Conservation (phyloP, 2,888 invertebrate genomes). For the Fragum whitleyi region DNA sequence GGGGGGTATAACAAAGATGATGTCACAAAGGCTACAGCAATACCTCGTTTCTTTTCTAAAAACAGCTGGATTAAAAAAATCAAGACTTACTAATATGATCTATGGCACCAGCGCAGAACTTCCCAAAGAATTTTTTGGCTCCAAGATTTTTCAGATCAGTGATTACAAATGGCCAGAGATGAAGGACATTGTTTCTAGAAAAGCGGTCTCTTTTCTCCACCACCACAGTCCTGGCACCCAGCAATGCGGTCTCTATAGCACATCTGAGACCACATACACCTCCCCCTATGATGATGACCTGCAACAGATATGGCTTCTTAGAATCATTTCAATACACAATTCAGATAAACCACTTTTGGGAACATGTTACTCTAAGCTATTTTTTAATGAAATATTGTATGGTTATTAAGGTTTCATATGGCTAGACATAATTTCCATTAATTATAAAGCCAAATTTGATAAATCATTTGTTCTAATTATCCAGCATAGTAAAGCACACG, state of each 20-base stretch:
- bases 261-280: slow-evolving; percentile 98
- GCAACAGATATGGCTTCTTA: slow-evolving; percentile 37
- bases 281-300: slow-evolving; percentile 95
- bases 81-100: slow-evolving; percentile 94
- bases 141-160: slow-evolving; percentile 96
- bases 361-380: too few relatives aligned
- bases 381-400: too few relatives aligned
- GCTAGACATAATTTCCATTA: too few relatives aligned
- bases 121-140: slow-evolving; percentile 99
- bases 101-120: slow-evolving; percentile 99
- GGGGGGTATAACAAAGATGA: too few relatives aligned
- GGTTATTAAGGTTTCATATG: too few relatives aligned
- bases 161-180: slow-evolving; percentile 99
- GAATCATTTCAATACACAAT: neutral
- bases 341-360: too few relatives aligned
- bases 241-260: slow-evolving; percentile 97
- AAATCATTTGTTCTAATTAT: too few relatives aligned
- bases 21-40: too few relatives aligned
- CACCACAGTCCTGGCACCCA: slow-evolving; percentile 97
- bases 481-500: too few relatives aligned
- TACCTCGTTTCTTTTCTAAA: too few relatives aligned
- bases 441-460: too few relatives aligned
- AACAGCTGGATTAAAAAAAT: too few relatives aligned
- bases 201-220: slow-evolving; percentile 94
- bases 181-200: slow-evolving; percentile 95